Evolutionary conservation across 1,140 invertebrate species (phyloP), one percentile per base, ranked within the genome.

Genomic region (Solenopsis invicta): DNA sequence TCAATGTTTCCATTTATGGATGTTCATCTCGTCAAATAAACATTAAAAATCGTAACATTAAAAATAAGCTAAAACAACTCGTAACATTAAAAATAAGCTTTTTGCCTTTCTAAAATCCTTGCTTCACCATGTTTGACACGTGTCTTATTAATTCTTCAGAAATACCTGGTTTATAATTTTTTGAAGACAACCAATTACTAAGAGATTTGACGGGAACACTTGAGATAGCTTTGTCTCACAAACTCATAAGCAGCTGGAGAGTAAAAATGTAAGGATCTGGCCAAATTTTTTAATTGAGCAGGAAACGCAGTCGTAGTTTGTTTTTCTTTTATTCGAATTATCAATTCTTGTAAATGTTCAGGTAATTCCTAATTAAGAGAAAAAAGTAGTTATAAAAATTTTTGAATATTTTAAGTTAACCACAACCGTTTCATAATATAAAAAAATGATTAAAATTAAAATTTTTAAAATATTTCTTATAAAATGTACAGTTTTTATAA

Each of bases 11-110:
- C 29, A 16, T 4, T 72, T 52, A 54, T 29, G 29, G 29, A 72
- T 71, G 16, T 50, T 50, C 21, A 71, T 71, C 45, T 71, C 45
- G 50, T 71, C 67, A 71, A 71, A 71, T n/a, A n/a, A n/a, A n/a
- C n/a, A n/a, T n/a, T n/a, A n/a, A n/a, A n/a, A n/a, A n/a, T n/a
- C 10, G 45, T 71, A n/a, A 71, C 3, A 29, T 50, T 71, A 50
- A 48, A 71, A 48, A n/a, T n/a, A n/a, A n/a, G n/a, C n/a, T n/a
- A n/a, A n/a, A n/a, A n/a, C n/a, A n/a, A n/a, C n/a, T n/a, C 10
- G 45, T 71, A n/a, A 71, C 3, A 29, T 50, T 71, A 50, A 48
- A 71, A 48, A 71, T 9, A 50, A 71, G 45, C 50, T 61, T 61
- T n/a, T 48, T 69, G 45, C 10, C 41, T 52, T 52, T 34, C 16